Conservation (phyloP, 2,113 vertebrate genomes). For the Etheostoma cragini region DNA sequence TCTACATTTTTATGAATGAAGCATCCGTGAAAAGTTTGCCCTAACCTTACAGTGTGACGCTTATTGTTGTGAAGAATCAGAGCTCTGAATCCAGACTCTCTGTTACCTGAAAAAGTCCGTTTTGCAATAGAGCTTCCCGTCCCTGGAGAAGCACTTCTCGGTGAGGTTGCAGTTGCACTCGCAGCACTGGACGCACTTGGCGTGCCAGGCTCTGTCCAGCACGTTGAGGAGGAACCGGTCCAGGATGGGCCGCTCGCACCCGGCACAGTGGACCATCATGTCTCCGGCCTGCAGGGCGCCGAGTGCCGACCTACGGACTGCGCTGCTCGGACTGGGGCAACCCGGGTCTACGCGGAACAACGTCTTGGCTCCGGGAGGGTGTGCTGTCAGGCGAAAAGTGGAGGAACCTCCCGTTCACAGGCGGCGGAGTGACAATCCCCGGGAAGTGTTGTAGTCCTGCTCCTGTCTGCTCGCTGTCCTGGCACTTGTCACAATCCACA, state of each 20-base stretch:
- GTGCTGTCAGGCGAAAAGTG: conserved; percentile 60
- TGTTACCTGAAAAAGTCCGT: conserved; percentile 97
- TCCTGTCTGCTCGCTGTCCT: conserved; percentile 42
- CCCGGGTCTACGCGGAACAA: conserved; percentile 81
- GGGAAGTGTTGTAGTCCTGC: conserved; percentile 50
- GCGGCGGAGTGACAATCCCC: conserved; percentile 49
- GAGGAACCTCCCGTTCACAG: conserved; percentile 29
- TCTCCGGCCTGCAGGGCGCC: conserved; percentile 82
- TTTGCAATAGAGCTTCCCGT: conserved; percentile 98
- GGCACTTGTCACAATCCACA: conserved; percentile 79
- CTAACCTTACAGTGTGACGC: not conserved
- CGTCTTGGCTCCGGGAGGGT: conserved; percentile 80
- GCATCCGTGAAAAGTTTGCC: not conserved
- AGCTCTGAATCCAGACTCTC: conserved; percentile 9
- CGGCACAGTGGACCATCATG: conserved; percentile 99
- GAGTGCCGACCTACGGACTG: conserved; percentile 80
- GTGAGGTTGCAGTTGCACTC: conserved; percentile 96
- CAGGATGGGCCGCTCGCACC: conserved; percentile 96
- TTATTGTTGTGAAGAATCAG: not conserved
- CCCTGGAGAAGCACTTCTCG: conserved; percentile 97
- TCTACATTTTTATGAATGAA: not conserved
- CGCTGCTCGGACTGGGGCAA: conserved; percentile 80
- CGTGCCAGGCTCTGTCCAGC: conserved; percentile 96
- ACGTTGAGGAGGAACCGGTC: conserved; percentile 96
- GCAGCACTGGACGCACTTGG: conserved; percentile 97